Percentiles rank a stretch among this genome's conserved stretches.
phyloP scores from a whole-genome alignment of 2,797 vertebrate species.

The Lemur catta region DNA sequence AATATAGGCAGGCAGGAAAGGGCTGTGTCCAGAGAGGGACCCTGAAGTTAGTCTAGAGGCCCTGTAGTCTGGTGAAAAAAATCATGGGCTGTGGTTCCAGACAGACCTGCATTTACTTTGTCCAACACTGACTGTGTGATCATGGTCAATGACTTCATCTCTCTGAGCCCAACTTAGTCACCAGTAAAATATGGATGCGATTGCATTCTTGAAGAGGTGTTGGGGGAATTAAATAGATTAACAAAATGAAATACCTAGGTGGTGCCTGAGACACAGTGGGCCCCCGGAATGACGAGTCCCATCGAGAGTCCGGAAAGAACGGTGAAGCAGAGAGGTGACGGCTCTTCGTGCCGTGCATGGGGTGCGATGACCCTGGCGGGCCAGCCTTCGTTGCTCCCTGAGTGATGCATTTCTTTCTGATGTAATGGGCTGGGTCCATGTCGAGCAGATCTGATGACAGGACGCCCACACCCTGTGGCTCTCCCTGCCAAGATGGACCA shows the following conservation, averaged over 20 bases:
- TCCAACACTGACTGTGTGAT: neutral
- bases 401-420: slow-evolving; percentile 66
- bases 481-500: slow-evolving; percentile 62
- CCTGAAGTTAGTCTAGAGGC: neutral
- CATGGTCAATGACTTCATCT: slow-evolving; percentile 27
- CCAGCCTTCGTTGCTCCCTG: neutral
- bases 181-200: slow-evolving; percentile 47
- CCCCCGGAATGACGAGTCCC: neutral
- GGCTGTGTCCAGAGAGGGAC: neutral
- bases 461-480: slow-evolving; percentile 65
- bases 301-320: neutral
- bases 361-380: neutral
- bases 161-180: slow-evolving; percentile 35
- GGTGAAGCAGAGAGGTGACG: neutral
- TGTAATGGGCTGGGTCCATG: slow-evolving; percentile 72
- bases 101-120: neutral
- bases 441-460: slow-evolving; percentile 68
- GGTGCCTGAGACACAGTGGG: slow-evolving; percentile 34
- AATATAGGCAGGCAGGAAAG: neutral
- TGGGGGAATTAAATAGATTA: neutral
- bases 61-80: neutral
- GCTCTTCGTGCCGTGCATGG: neutral
- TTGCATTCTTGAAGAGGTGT: slow-evolving; percentile 42
- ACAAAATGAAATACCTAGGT: slow-evolving; percentile 38
- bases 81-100: neutral